Conservation (phyloP, 2,113 vertebrate genomes). For the Phyllopteryx taeniolatus region DNA sequence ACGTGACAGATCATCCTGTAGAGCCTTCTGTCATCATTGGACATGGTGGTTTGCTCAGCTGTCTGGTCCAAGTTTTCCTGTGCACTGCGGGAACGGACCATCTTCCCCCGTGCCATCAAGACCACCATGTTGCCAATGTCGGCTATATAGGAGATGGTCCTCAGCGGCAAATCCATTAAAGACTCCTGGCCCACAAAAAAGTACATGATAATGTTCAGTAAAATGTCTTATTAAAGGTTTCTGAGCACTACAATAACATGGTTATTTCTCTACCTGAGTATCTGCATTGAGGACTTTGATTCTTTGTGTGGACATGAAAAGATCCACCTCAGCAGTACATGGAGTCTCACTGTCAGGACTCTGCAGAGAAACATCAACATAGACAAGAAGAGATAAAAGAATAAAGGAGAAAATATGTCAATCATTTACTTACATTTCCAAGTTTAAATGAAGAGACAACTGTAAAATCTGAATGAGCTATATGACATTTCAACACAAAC, state of each 20-base stretch:
- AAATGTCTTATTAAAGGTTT: neutral
- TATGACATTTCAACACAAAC: neutral
- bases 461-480: neutral
- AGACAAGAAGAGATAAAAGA: neutral
- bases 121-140: constrained; percentile 98
- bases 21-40: constrained; percentile 82
- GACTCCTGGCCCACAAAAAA: constrained; percentile 77
- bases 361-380: constrained; percentile 57
- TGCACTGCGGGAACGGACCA: constrained; percentile 80
- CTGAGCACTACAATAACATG: neutral
- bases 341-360: constrained; percentile 82
- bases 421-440: neutral
- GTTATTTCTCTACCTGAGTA: constrained; percentile 81
- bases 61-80: constrained; percentile 86
- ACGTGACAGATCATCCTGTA: constrained; percentile 99
- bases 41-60: constrained; percentile 72
- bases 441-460: neutral
- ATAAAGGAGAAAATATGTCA: neutral
- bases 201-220: neutral
- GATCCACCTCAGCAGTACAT: constrained; percentile 89
- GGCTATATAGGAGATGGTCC: constrained; percentile 96
- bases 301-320: constrained; percentile 97
- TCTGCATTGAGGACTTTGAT: constrained; percentile 98
- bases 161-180: constrained; percentile 92
- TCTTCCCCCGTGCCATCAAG: constrained; percentile 91